These are phyloP conservation scores for Oenanthe melanoleuca DNA, from an alignment of 2,113 vertebrate species.

Conservation along the genomic window DNA sequence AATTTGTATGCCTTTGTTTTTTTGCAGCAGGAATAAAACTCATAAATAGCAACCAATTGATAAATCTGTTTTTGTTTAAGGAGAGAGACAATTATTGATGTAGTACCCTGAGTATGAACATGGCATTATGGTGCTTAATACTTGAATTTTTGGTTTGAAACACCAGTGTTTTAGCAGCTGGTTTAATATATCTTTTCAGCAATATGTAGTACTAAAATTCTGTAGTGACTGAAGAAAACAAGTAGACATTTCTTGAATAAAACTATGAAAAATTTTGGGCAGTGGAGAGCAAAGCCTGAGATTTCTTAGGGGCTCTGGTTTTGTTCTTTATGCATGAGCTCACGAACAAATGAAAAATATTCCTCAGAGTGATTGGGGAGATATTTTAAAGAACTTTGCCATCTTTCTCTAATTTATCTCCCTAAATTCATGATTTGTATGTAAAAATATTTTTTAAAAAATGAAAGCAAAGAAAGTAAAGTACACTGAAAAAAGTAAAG, in stretches of 20 bases:
- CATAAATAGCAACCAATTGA: not conserved
- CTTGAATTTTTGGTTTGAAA: not conserved
- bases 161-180: not conserved
- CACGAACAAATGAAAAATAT: not conserved
- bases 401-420: not conserved
- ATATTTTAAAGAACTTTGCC: not conserved
- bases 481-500: not conserved
- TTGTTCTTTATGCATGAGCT: not conserved
- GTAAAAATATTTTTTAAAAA: not conserved
- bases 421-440: not conserved
- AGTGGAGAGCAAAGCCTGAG: not conserved
- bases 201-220: not conserved
- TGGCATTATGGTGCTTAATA: not conserved
- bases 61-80: not conserved
- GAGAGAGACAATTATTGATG: not conserved
- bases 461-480: not conserved
- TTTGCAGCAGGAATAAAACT: not conserved
- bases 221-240: not conserved
- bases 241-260: not conserved
- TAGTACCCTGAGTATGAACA: not conserved
- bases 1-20: not conserved
- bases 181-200: not conserved
- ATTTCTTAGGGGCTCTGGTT: not conserved
- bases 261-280: not conserved
- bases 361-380: not conserved